These are phyloP conservation scores for Rhagoletis pomonella DNA, from an alignment of 1,140 invertebrate species.

Conservation along the genomic window DNA sequence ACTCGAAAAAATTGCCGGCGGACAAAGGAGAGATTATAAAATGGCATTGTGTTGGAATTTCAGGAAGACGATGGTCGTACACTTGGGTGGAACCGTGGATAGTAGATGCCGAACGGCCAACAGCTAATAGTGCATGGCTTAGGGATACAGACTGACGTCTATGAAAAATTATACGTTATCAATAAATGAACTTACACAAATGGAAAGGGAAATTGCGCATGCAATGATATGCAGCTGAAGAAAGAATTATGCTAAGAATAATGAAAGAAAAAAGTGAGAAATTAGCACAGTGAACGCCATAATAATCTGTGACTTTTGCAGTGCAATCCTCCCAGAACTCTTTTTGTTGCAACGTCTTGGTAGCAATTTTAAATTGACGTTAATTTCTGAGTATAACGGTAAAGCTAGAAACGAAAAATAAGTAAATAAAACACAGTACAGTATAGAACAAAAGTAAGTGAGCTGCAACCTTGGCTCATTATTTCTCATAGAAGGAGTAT, in stretches of 20 bases:
- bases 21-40: conserved; percentile 28
- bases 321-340: neutral
- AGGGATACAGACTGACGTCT: conserved; percentile 20
- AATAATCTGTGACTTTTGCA: conserved; percentile 22
- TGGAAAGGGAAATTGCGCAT: neutral
- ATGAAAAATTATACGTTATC: conserved; percentile 42
- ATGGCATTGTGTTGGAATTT: conserved; percentile 8
- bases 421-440: neutral
- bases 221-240: neutral
- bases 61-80: neutral
- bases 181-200: conserved; percentile 25
- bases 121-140: neutral
- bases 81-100: neutral
- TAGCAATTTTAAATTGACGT: neutral
- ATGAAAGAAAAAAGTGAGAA: conserved; percentile 40
- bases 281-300: too few species aligned
- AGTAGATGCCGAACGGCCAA: neutral
- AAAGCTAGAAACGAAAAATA: neutral
- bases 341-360: too few species aligned
- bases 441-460: neutral
- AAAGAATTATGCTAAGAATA: neutral
- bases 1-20: neutral
- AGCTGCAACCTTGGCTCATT: neutral
- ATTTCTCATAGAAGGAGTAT: neutral
- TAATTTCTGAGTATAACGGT: neutral